Conservation (phyloP, 1,140 invertebrate genomes). For the Pentalonia nigronervosa region DNA sequence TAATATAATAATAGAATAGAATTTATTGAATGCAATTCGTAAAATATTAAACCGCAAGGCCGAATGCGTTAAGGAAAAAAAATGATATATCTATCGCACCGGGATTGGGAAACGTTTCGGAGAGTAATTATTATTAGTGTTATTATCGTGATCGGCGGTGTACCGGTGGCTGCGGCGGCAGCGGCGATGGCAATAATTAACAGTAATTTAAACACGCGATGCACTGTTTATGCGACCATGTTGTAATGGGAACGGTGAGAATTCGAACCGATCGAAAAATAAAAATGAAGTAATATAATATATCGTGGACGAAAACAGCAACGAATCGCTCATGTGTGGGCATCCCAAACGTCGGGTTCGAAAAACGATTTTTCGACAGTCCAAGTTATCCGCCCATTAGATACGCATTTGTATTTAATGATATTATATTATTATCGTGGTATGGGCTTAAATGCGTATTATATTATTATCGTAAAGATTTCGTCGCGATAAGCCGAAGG, state of each 20-base stretch:
- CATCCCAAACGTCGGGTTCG: neutral
- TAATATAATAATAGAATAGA: neutral
- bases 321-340: no score
- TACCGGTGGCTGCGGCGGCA: neutral
- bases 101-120: constrained; percentile 37
- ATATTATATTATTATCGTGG: neutral
- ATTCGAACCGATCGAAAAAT: neutral
- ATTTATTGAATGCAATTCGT: neutral
- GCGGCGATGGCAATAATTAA: neutral
- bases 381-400: neutral
- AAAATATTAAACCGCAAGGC: neutral
- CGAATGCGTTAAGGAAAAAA: constrained; percentile 6
- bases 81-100: neutral
- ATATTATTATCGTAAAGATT: neutral
- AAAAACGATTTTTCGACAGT: neutral
- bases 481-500: neutral
- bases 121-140: neutral
- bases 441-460: neutral
- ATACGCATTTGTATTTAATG: neutral
- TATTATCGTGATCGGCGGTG: neutral
- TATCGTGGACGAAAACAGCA: neutral
- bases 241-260: neutral
- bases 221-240: neutral
- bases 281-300: neutral
- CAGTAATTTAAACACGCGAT: constrained; percentile 7